Conservation (phyloP, 1,140 invertebrate species). For the Conus ventricosus region DNA sequence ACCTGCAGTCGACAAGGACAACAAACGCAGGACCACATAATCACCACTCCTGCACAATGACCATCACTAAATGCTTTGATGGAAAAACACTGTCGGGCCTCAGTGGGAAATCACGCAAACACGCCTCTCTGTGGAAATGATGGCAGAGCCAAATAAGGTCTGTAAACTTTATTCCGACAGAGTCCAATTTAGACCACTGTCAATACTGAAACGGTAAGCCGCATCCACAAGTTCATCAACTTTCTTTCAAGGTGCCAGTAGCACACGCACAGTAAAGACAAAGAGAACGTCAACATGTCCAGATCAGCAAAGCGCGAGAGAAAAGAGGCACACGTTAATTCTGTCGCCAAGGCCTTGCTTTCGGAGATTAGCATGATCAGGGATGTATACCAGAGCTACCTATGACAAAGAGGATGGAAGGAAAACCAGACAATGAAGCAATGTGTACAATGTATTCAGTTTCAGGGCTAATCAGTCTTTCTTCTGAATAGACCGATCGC, state of each 20-base stretch:
- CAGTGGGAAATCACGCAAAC: no score
- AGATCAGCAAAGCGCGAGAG: neutral
- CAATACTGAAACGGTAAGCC: no score
- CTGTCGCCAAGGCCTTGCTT: slow-evolving; percentile 8
- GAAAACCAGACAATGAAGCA: neutral
- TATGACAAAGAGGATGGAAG: neutral
- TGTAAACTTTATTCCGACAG: no score
- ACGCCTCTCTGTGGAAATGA: no score
- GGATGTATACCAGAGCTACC: neutral
- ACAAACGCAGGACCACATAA: no score
- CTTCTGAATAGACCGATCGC: neutral
- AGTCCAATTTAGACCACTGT: no score
- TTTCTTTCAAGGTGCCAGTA: neutral
- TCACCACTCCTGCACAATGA: no score
- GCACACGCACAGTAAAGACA: neutral
- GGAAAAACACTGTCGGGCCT: no score
- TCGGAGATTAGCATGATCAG: neutral
- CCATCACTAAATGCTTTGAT: no score
- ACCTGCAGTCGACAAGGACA: no score
- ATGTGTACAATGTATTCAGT: neutral
- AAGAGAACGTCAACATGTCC: neutral
- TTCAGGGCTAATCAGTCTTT: neutral
- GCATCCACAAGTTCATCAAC: neutral
- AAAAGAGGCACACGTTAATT: slow-evolving; percentile 17
- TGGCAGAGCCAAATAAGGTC: no score